These are phyloP conservation scores for Cranoglanis bouderius DNA, from an alignment of 2,113 vertebrate genomes.

Conservation along the genomic window DNA sequence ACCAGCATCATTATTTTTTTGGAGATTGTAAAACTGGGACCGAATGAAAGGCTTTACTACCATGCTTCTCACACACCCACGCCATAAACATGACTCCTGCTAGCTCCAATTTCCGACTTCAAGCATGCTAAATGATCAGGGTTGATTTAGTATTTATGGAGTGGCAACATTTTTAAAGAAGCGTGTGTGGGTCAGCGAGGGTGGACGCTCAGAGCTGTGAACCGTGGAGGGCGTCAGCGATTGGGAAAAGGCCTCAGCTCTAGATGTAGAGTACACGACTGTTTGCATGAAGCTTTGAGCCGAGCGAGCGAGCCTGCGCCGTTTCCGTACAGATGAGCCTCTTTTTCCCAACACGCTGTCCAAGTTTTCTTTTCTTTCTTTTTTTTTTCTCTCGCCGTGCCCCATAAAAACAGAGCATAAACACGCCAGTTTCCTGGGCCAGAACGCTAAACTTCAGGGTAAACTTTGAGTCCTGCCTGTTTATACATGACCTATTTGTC, in stretches of 20 bases:
- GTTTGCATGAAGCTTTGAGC: slow-evolving; percentile 4
- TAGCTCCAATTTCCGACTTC: not conserved
- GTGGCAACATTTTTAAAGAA: not conserved
- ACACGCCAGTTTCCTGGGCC: slow-evolving; percentile 35
- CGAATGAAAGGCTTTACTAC: not conserved
- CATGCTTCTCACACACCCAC: not conserved
- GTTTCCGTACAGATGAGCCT: slow-evolving; percentile 41
- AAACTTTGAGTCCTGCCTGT: slow-evolving; percentile 19
- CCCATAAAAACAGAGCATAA: slow-evolving; percentile 48
- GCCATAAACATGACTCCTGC: not conserved
- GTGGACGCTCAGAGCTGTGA: not conserved
- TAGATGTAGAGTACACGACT: slow-evolving; percentile 17
- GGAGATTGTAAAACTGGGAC: not conserved
- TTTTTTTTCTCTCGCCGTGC: slow-evolving; percentile 30
- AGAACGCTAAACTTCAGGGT: slow-evolving; percentile 21
- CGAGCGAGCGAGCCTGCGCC: slow-evolving; percentile 31
- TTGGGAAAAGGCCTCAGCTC: slow-evolving; percentile 1
- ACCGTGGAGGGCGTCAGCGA: not conserved
- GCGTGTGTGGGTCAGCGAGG: slow-evolving; percentile 5
- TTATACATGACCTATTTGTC: slow-evolving; percentile 37
- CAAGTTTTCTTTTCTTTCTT: slow-evolving; percentile 37
- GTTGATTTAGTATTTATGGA: not conserved
- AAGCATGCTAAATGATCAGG: not conserved
- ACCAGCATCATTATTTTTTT: not conserved
- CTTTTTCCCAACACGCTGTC: slow-evolving; percentile 51